Evolutionary conservation across 1,140 invertebrate genomes (phyloP).

Genomic region (Vollenhovia emeryi): DNA sequence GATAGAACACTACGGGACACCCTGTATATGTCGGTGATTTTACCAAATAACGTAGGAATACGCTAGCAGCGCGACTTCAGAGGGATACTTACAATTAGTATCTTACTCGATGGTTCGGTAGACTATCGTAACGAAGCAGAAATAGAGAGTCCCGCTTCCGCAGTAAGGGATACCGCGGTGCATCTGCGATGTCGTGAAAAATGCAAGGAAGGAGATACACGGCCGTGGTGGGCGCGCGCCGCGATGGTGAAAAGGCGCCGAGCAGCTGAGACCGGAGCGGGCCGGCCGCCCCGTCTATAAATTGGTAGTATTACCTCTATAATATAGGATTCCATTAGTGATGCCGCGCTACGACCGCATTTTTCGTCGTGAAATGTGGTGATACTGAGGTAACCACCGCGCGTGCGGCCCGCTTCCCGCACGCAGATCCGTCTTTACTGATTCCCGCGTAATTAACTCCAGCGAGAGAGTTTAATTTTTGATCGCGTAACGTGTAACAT

Average conservation of each 20-base stretch:
- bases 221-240: background rate
- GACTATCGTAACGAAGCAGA: background rate
- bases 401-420: background rate
- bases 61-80: too few species aligned
- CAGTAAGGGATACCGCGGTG: background rate
- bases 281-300: slow-evolving; percentile 22
- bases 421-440: slow-evolving; percentile 25
- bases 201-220: slow-evolving; percentile 34
- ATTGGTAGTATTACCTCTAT: slow-evolving; percentile 37
- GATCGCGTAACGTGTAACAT: background rate
- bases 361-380: slow-evolving; percentile 23
- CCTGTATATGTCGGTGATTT: too few species aligned
- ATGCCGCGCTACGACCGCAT: slow-evolving; percentile 21
- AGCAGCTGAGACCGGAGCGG: slow-evolving; percentile 17
- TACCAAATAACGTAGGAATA: too few species aligned
- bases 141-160: slow-evolving; percentile 5
- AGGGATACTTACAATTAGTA: too few species aligned
- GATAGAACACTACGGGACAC: too few species aligned
- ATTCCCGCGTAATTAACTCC: background rate
- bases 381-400: background rate
- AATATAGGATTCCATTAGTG: slow-evolving; percentile 52
- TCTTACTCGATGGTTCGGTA: too few species aligned
- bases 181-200: slow-evolving; percentile 49
- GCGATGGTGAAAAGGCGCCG: slow-evolving; percentile 17
- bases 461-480: slow-evolving; percentile 9